Percentiles rank a stretch among this genome's conserved stretches.
These are phyloP conservation scores for Penaeus monodon DNA, from an alignment of 2,888 invertebrate species.

Conservation along the genomic window DNA sequence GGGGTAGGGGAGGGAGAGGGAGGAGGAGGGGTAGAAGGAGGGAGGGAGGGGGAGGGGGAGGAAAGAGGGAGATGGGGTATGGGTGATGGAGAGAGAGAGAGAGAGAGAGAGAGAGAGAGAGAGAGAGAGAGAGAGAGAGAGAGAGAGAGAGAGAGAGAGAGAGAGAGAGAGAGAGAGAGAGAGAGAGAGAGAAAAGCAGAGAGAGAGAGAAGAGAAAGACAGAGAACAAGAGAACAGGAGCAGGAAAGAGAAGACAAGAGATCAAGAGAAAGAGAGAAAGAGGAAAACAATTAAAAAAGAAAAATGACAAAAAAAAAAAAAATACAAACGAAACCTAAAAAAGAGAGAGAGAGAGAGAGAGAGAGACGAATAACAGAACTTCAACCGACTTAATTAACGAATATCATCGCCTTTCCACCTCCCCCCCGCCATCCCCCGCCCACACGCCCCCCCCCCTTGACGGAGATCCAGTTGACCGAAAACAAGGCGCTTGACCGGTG, in stretches of 20 bases:
- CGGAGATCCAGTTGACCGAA: too few relatives aligned
- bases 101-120: background rate
- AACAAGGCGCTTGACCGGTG: too few relatives aligned
- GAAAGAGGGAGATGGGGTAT: background rate
- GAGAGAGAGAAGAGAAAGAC: background rate
- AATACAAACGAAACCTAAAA: background rate
- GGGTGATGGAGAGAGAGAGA: background rate
- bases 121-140: slow-evolving; percentile 28
- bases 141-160: background rate
- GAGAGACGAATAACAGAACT: background rate
- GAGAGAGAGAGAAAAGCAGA: background rate
- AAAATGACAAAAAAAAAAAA: background rate
- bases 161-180: slow-evolving; percentile 17
- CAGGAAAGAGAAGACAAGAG: background rate
- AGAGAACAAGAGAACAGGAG: background rate
- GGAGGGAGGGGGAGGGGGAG: too few relatives aligned
- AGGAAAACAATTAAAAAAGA: background rate
- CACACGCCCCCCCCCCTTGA: too few relatives aligned
- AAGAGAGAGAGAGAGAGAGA: background rate
- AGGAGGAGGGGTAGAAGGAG: background rate
- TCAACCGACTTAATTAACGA: slow-evolving; percentile 2
- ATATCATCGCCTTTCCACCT: too few relatives aligned
- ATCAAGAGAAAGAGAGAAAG: background rate
- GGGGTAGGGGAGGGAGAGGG: background rate
- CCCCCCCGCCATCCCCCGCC: too few relatives aligned